Conservation (phyloP, 2,797 vertebrate genomes). For the Spea hammondii region DNA sequence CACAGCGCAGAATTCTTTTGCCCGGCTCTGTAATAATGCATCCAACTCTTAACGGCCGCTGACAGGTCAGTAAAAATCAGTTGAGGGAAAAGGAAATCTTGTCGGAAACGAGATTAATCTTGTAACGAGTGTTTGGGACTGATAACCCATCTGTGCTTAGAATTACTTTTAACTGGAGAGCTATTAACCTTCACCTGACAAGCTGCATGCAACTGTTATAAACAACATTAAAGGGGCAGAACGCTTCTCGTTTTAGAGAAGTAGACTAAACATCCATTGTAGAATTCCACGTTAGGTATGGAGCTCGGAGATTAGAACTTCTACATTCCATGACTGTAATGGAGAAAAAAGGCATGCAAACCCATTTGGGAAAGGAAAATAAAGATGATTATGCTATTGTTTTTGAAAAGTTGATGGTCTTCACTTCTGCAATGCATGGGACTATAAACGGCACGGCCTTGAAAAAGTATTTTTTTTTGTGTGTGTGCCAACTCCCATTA, state of each 20-base stretch:
- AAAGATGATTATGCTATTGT: not conserved
- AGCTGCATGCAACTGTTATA: conserved; percentile 72
- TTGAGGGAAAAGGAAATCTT: conserved; percentile 84
- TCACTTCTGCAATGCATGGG: too few species aligned
- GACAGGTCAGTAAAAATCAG: conserved; percentile 80
- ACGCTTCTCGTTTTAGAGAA: conserved; percentile 2
- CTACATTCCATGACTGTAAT: not conserved
- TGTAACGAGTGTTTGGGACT: conserved; percentile 79
- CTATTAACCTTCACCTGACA: conserved; percentile 83
- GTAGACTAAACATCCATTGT: conserved; percentile 69
- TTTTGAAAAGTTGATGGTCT: too few species aligned
- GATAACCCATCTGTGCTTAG: conserved; percentile 81
- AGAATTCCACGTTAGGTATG: conserved; percentile 60
- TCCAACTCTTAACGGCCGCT: conserved; percentile 71
- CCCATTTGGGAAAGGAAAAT: not conserved
- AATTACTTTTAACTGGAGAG: conserved; percentile 72
- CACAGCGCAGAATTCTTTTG: conserved; percentile 57
- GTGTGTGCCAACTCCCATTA: too few species aligned
- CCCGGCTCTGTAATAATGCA: conserved; percentile 65
- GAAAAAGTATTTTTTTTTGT: too few species aligned
- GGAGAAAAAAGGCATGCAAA: not conserved
- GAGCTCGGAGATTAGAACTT: conserved; percentile 47
- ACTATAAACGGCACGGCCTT: too few species aligned
- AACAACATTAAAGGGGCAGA: conserved; percentile 74
- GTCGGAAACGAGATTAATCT: conserved; percentile 87